Evolutionary conservation across 2,888 invertebrate species (phyloP).

Genomic region (Gari tellinella): DNA sequence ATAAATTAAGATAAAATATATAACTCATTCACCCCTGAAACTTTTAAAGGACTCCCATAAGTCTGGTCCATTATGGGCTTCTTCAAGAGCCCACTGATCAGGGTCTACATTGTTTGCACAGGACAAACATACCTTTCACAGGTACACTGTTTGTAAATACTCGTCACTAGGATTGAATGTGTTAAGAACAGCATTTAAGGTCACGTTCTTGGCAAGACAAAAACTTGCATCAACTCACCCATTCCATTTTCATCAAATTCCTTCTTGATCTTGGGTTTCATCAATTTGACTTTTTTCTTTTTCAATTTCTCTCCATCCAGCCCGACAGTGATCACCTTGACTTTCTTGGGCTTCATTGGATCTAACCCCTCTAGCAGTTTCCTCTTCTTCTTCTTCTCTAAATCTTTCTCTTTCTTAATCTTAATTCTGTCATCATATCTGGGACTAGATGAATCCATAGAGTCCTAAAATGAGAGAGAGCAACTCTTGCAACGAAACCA

Average conservation of each 20-base stretch:
- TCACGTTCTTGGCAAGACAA: too few relatives aligned
- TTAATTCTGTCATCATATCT: constrained; percentile 67
- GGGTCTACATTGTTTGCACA: too few relatives aligned
- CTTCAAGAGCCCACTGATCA: too few relatives aligned
- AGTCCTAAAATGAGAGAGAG: constrained; percentile 18
- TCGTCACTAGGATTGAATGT: too few relatives aligned
- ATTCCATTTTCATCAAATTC: constrained; percentile 72
- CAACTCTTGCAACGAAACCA: too few relatives aligned
- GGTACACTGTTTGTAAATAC: too few relatives aligned
- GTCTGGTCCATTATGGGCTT: too few relatives aligned
- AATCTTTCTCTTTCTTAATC: constrained; percentile 72
- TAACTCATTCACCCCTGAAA: too few relatives aligned
- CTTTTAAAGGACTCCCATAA: too few relatives aligned
- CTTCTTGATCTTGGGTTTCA: constrained; percentile 66
- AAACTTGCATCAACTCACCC: constrained; percentile 38
- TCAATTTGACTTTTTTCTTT: constrained; percentile 69
- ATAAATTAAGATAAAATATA: too few relatives aligned
- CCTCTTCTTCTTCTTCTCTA: constrained; percentile 71
- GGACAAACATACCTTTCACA: too few relatives aligned
- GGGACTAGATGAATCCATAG: constrained; percentile 38
- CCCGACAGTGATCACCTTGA: constrained; percentile 65
- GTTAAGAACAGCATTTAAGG: too few relatives aligned
- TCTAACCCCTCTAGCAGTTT: constrained; percentile 43
- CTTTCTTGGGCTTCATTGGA: constrained; percentile 60
- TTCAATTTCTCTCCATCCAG: constrained; percentile 69